phyloP scores from a whole-genome alignment of 2,113 vertebrate species.

The Bubo scandiacus region DNA sequence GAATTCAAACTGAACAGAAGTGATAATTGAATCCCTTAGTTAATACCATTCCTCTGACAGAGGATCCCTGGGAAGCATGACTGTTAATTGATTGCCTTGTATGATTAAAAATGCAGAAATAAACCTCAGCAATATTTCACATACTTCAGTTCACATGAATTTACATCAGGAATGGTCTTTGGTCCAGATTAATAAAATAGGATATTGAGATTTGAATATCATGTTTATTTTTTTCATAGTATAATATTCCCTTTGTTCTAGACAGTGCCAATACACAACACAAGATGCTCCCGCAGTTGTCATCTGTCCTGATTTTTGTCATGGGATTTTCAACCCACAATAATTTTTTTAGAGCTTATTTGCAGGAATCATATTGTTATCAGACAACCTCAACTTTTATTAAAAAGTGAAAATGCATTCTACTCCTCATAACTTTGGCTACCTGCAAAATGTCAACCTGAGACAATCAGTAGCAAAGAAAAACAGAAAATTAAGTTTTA shows the following conservation, averaged over 20 bases:
- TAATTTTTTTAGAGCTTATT: background rate
- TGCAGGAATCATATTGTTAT: background rate
- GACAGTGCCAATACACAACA: background rate
- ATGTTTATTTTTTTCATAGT: background rate
- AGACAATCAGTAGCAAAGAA: background rate
- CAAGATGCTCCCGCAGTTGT: background rate
- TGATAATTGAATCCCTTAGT: slow-evolving; percentile 40
- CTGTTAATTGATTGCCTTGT: slow-evolving; percentile 5
- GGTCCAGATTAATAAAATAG: background rate
- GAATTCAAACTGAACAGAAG: slow-evolving; percentile 49
- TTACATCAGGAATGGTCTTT: background rate
- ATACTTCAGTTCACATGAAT: background rate
- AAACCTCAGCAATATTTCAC: background rate
- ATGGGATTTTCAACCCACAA: background rate
- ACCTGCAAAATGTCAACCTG: background rate
- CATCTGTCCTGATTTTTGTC: background rate
- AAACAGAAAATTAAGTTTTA: background rate
- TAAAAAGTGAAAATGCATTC: background rate
- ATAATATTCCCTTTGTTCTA: background rate
- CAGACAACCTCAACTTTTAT: background rate
- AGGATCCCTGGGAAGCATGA: background rate
- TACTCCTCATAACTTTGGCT: background rate
- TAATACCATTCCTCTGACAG: slow-evolving; percentile 10
- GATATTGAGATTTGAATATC: background rate
- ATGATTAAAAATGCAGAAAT: slow-evolving; percentile 16